A percentile compares a stretch with the other conserved stretches of the same genome.
These are phyloP conservation scores for Drosophila setosimentum DNA, from an alignment of 2,888 invertebrate genomes.

Conservation along the genomic window DNA sequence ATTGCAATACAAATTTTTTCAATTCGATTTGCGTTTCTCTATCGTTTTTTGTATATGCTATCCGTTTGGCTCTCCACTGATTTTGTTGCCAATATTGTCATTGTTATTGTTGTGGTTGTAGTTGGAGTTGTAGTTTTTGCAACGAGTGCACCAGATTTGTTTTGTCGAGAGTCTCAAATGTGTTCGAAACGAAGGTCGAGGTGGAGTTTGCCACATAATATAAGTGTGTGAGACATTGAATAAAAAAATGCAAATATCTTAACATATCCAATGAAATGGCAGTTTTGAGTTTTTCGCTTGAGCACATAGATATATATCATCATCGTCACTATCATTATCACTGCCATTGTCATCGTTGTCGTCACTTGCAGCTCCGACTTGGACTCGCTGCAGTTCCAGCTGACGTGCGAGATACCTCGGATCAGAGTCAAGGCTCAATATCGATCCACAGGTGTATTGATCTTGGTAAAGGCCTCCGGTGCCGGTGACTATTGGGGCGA, in stretches of 20 bases:
- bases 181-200: conserved; percentile 62
- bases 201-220: conserved; percentile 37
- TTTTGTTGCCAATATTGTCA: conserved; percentile 3
- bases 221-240: conserved; percentile 49
- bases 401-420: conserved; percentile 92
- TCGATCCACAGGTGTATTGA: conserved; percentile 92
- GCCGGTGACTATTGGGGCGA: conserved; percentile 96
- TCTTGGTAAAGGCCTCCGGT: conserved; percentile 92
- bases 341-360: conserved; percentile 62
- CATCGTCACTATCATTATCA: conserved; percentile 47
- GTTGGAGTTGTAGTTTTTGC: conserved; percentile 6
- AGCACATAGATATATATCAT: conserved; percentile 23
- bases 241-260: conserved; percentile 33
- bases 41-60: conserved; percentile 17
- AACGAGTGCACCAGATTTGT: conserved; percentile 43
- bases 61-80: conserved; percentile 30
- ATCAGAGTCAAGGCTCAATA: conserved; percentile 92
- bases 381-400: conserved; percentile 92
- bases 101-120: background rate
- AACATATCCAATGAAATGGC: conserved; percentile 64
- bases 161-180: conserved; percentile 20
- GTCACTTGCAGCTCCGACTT: conserved; percentile 88
- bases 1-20: conserved; percentile 32
- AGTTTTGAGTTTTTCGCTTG: conserved; percentile 32
- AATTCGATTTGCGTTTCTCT: conserved; percentile 19